Percentiles rank a stretch among this genome's conserved stretches.
Evolutionary conservation across 2,113 vertebrate species (phyloP).

Genomic region (Bombycilla garrulus): DNA sequence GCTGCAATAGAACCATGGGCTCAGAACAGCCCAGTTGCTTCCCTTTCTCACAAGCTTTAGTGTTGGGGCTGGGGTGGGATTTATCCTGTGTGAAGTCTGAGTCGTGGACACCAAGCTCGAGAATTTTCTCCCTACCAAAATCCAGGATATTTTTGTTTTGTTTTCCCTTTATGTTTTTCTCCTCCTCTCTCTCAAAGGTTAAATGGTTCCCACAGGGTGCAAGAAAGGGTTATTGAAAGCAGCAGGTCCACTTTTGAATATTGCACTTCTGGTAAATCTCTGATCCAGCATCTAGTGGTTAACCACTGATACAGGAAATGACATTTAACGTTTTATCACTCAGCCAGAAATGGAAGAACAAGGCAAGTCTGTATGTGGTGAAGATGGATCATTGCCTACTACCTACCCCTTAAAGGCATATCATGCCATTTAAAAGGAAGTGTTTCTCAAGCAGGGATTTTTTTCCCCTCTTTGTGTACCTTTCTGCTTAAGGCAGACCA

Average conservation of each 20-base stretch:
- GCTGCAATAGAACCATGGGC: not conserved
- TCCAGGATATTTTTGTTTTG: not conserved
- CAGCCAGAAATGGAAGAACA: conserved; percentile 78
- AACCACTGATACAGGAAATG: conserved; percentile 81
- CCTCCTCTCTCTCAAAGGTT: conserved; percentile 37
- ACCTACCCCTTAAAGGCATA: conserved; percentile 72
- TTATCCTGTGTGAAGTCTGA: not conserved
- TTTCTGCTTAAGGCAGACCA: not conserved
- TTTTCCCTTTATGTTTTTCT: not conserved
- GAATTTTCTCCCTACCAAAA: not conserved
- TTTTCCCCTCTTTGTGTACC: not conserved
- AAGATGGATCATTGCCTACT: conserved; percentile 67
- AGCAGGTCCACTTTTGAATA: conserved; percentile 67
- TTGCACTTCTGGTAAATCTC: conserved; percentile 79
- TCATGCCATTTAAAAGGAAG: conserved; percentile 29
- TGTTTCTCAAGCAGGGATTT: not conserved
- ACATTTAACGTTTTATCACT: conserved; percentile 78
- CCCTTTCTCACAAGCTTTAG: not conserved
- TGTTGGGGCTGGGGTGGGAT: not conserved
- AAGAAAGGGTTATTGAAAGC: conserved; percentile 74
- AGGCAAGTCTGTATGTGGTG: conserved; percentile 70
- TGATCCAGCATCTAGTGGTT: conserved; percentile 77
- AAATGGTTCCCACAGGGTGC: conserved; percentile 66
- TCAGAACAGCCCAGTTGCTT: not conserved
- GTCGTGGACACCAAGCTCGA: not conserved